Evolutionary conservation across 2,113 vertebrate genomes (phyloP), one percentile per base, ranked within the genome.

Genomic region (Pteruthius melanotis): DNA sequence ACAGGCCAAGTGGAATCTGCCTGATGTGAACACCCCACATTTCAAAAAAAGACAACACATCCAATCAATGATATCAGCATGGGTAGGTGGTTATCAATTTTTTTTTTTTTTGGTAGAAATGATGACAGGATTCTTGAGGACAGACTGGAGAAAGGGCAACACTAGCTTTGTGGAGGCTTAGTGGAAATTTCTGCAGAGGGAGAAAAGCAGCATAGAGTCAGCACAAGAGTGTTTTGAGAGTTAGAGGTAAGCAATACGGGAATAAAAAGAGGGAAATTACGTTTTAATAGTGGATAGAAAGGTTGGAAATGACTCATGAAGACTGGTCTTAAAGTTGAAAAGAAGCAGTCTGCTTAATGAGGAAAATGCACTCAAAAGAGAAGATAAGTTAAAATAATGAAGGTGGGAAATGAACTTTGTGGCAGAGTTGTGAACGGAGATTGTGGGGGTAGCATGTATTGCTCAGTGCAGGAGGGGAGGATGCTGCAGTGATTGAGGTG

Each of bases 281-380:
- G 93, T 84, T 94, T 95, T 76, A 70, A 50, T 54, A 79, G 57
- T 21, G 45, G 74, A 63, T 81, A 57, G 81, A 93, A 94, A 94
- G 77, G 89, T 82, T 91, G 74, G 50, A 75, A 94, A 93, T 91
- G 53, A 87, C 74, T 91, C 89, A 91, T 42, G 28, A 84, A 42
- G n/a, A 75, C 65, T 17, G 27, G n/a, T 56, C 65, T 87, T 87
- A 76, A 89, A 76, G 80, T 6, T 76, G 66, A 85, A 69, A 54
- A 85, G 52, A 40, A 87, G 60, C 37, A 52, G 37, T 64, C 13
- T 74, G 19, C 80, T 87, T 91, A 84, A 91, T 54, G 77, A 93
- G n/a, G 61, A 80, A 68, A 69, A 74, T 37, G 24, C 26, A 60
- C 19, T 81, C 39, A 53, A 18, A 68, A 65, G 11, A 61, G 27